Evolutionary conservation across 2,113 vertebrate species (phyloP).

Genomic region (Serinus canaria): DNA sequence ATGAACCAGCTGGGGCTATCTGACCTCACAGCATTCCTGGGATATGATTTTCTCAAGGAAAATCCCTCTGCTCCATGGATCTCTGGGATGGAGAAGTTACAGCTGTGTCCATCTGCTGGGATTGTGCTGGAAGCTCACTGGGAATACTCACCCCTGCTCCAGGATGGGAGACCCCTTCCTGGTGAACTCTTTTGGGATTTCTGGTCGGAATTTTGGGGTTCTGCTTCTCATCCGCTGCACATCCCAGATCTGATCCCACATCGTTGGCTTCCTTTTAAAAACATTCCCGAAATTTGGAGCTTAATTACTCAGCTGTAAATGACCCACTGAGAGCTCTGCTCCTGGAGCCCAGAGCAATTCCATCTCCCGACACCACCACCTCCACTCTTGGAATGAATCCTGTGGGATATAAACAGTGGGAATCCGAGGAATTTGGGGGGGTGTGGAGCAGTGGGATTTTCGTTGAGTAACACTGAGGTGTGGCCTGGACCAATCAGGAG

Average conservation of each 20-base stretch:
- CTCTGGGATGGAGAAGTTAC: neutral
- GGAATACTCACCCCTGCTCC: neutral
- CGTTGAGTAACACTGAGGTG: neutral
- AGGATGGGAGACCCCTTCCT: neutral
- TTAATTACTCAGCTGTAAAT: neutral
- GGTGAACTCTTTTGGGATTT: neutral
- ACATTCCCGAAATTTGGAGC: neutral
- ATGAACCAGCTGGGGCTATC: neutral
- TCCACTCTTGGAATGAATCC: conserved; percentile 4
- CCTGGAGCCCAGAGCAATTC: neutral
- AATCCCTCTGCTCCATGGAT: neutral
- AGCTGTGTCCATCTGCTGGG: neutral
- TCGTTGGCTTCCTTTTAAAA: neutral
- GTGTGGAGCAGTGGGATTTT: neutral
- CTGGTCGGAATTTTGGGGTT: neutral
- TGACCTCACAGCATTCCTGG: neutral
- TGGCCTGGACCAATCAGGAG: neutral
- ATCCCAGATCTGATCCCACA: neutral
- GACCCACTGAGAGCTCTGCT: neutral
- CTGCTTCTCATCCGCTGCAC: neutral
- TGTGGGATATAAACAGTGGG: neutral
- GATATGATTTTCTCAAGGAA: neutral
- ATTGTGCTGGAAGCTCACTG: neutral
- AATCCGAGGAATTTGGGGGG: neutral
- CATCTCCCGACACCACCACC: neutral